phyloP scores from a whole-genome alignment of 2,113 vertebrate species.

The Aegypius monachus region DNA sequence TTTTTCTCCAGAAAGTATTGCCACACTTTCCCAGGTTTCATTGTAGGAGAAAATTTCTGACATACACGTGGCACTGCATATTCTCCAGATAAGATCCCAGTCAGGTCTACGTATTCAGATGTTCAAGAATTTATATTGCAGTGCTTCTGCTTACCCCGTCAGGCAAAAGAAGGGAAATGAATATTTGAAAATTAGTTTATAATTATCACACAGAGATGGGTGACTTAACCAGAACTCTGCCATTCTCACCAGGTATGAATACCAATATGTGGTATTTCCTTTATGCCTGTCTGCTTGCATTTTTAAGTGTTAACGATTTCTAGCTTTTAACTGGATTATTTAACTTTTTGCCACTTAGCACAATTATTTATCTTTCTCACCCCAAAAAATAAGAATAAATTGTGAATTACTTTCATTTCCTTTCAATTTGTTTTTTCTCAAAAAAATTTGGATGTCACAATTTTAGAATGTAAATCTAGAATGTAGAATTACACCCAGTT shows the following conservation, averaged over 20 bases:
- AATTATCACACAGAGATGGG: not conserved
- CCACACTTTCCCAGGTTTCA: not conserved
- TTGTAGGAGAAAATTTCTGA: not conserved
- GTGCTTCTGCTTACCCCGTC: not conserved
- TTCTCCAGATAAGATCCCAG: not conserved
- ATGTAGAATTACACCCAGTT: not conserved
- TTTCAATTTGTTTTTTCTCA: not conserved
- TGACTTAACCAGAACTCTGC: not conserved
- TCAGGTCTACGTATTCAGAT: not conserved
- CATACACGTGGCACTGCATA: not conserved
- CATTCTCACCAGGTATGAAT: not conserved
- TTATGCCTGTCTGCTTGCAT: not conserved
- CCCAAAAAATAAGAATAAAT: not conserved
- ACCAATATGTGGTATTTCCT: not conserved
- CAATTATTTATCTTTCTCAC: not conserved
- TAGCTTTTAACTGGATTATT: not conserved
- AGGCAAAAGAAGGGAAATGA: not conserved
- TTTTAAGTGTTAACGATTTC: not conserved
- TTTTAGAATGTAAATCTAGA: not conserved
- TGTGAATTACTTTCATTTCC: not conserved
- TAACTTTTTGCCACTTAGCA: not conserved
- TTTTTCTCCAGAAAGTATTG: not conserved
- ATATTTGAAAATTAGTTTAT: not conserved
- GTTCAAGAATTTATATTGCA: not conserved
- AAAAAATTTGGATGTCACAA: not conserved